Base-by-base conservation (phyloP, 2,113 vertebrate genomes). In the Elachura formosa region DNA sequence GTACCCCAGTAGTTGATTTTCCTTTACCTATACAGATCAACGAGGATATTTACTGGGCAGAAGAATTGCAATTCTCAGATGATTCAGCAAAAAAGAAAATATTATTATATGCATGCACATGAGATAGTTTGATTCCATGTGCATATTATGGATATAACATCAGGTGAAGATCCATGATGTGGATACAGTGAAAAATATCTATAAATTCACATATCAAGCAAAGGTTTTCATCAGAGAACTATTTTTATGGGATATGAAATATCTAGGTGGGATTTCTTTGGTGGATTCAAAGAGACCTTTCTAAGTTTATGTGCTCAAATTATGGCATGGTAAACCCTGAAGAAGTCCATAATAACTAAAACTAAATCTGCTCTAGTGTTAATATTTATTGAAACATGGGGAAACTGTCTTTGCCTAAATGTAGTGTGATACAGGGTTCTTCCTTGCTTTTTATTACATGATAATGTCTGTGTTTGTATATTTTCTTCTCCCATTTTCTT, bases 91-190 rank as follows among this genome's bases (percentile, higher is more conserved):
- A 89, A 26, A 56, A 45, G 5, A 56, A 26, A 81, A 43, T 34
- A 26, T 10, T 12, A 66, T 6, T 22, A 10, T 48, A 16, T 43
- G 15, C 4, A 11, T 23, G 10, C 22, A 63, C 0, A 0, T 67
- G 20, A 51, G 17, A 58, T 6, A 76, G 11, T 54, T 86, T 89
- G 22, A 46, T 67, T 74, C 17, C 3, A 0, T 29, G 58, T 51
- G 8, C 61, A 29, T 75, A 33, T 33, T 85, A 28, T 26, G 33
- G 34, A 25, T 86, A 43, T 28, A 72, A 28, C 23, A 67, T 40
- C 15, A 72, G 52, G 11, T 75, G n/a, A 89, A 78, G 22, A 41
- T 34, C 43, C 0, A 1, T 66, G 43, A 51, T 43, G 6, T 73
- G 40, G 40, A 63, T 67, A 40, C 4, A 67, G 24, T 51, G 43